A percentile compares a stretch with the other conserved stretches of the same genome.
phyloP scores from a whole-genome alignment of 2,113 vertebrate genomes.

The Lota lota region DNA sequence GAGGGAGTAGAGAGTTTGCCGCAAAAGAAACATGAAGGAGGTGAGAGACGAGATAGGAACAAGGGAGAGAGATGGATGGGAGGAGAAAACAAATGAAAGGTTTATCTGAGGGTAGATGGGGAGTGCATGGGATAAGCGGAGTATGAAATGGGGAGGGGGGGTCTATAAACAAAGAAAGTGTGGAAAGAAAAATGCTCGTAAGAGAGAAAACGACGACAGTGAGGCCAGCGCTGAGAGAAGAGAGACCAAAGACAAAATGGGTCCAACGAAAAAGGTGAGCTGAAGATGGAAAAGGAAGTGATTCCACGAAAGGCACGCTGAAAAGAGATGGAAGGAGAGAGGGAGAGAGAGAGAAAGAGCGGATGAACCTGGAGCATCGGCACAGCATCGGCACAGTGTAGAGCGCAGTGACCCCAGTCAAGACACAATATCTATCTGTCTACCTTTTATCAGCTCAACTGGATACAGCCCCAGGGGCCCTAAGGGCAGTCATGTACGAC shows the following conservation, averaged over 20 bases:
- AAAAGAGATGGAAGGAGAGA: neutral
- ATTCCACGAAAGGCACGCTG: too few species aligned
- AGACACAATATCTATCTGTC: constrained; percentile 43
- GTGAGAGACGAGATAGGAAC: neutral
- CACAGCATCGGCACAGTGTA: constrained; percentile 2
- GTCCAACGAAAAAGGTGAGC: too few species aligned
- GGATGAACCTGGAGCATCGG: neutral
- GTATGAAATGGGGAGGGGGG: neutral
- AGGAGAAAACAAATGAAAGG: neutral
- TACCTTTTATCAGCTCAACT: constrained; percentile 51
- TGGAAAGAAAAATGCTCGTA: too few species aligned
- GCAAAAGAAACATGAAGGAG: neutral
- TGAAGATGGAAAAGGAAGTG: too few species aligned
- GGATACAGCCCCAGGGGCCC: constrained; percentile 55
- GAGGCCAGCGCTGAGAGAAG: too few species aligned
- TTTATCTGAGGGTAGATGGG: too few species aligned
- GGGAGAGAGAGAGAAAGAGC: neutral
- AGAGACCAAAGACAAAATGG: too few species aligned
- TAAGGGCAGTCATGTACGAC: constrained; percentile 38
- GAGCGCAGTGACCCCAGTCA: constrained; percentile 42
- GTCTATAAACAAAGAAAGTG: too few species aligned
- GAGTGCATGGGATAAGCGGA: neutral
- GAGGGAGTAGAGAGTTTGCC: neutral
- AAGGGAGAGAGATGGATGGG: neutral
- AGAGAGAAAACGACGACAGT: too few species aligned